Base-by-base conservation (phyloP, 1,140 invertebrate genomes). In the Drosophila azteca region DNA sequence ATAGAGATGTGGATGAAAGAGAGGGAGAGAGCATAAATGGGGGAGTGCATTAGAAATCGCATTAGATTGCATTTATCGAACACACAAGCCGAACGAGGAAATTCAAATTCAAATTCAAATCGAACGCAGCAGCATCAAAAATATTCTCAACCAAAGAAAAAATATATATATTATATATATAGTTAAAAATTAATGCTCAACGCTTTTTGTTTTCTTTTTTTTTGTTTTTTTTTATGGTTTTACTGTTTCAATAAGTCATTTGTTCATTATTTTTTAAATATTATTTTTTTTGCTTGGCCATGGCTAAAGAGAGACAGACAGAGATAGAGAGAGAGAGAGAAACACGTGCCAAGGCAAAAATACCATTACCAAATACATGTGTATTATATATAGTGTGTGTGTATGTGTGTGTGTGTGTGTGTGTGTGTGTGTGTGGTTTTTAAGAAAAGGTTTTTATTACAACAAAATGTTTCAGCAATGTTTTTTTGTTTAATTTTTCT, bases 61-160 rank as follows among this genome's bases (percentile, higher is more conserved):
- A 41, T 50, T 62, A 51, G 35, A 13, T 39, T 70, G 79, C 79
- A 85, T 66, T 39, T 53, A 63, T 89, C 52, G 35, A 79, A 88
- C 76, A 90, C 79, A 89, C 80, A 89, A 88, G 82, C 82, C 82
- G 79, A 89, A 88, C 83, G 84, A 90, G 87, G 84, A 81, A 87
- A 87, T 79, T 78, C 68, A 85, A 87, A 80, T 75, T 81, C 84
- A 87, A 87, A 81, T 75, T 82, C 84, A 87, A 88, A 85, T 88
- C 85, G 85, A 89, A 88, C 83, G 82, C 82, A 87, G 82, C 82
- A 87, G 82, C 82, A 88, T 90, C 76, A 88, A 83, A 84, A 77
- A 79, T 81, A 59, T 51, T 74, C 52, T 80, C 59, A 77, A 73
- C 55, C 51, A 52, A 46, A 51, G 52, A 58, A 58, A 68, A 52